Evolutionary conservation across 2,888 invertebrate genomes (phyloP).

Genomic region (Aphelenchoides bicaudatus): DNA sequence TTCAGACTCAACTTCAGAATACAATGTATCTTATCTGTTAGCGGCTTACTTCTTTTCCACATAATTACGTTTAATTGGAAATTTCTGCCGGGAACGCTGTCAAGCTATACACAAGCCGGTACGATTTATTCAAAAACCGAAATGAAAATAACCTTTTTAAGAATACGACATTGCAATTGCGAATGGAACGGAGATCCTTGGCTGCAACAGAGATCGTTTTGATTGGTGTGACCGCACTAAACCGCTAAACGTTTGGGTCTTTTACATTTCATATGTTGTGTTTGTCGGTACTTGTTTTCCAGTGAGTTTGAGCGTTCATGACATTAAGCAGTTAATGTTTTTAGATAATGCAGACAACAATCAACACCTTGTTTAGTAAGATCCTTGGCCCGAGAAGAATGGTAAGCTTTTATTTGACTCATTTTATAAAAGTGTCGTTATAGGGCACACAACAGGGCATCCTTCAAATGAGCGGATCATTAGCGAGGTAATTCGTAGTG

Average conservation of each 20-base stretch:
- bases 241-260: slow-evolving; percentile 22
- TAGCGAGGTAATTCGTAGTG: too few species aligned
- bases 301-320: too few species aligned
- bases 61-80: slow-evolving; percentile 40
- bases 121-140: neutral
- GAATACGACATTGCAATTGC: slow-evolving; percentile 1
- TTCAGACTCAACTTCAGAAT: slow-evolving; percentile 13
- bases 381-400: slow-evolving; percentile 17
- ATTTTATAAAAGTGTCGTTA: neutral
- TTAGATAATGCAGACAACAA: slow-evolving; percentile 17
- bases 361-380: slow-evolving; percentile 20
- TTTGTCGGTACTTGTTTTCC: slow-evolving; percentile 17
- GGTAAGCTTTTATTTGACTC: neutral
- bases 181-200: slow-evolving; percentile 14
- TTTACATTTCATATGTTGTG: slow-evolving; percentile 14
- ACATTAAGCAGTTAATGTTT: too few species aligned
- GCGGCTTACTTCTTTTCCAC: slow-evolving; percentile 36
- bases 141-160: neutral
- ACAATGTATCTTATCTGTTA: slow-evolving; percentile 3
- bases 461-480: slow-evolving; percentile 9
- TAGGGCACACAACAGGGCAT: slow-evolving; percentile 12
- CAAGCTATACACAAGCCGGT: neutral
- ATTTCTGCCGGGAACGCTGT: slow-evolving; percentile 31
- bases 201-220: slow-evolving; percentile 22
- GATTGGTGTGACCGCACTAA: slow-evolving; percentile 15